Conservation (phyloP, 2,797 vertebrate species). For the Trematomus bernacchii region DNA sequence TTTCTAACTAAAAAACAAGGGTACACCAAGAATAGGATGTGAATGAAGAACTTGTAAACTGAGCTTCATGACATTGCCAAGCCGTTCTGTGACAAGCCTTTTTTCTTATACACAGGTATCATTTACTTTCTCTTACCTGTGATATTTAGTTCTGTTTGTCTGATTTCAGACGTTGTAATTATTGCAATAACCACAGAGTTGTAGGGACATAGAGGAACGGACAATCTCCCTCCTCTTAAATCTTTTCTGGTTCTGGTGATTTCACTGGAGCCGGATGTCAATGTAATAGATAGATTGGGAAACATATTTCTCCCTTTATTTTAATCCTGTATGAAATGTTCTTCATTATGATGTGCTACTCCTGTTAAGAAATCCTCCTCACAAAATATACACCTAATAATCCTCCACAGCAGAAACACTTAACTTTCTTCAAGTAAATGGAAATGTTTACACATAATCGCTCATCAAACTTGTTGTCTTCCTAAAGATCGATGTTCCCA, state of each 20-base stretch:
- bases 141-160: constrained; percentile 55
- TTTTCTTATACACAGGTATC: constrained; percentile 41
- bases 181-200: constrained; percentile 33
- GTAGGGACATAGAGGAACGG: constrained; percentile 1
- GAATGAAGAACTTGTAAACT: constrained; percentile 21
- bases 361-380: constrained; percentile 5
- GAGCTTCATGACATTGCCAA: too few species aligned
- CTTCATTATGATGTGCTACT: background rate
- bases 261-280: constrained; percentile 19
- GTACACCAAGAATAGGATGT: constrained; percentile 34
- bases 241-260: constrained; percentile 1
- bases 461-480: constrained; percentile 25
- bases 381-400: constrained; percentile 3
- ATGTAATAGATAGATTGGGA: background rate
- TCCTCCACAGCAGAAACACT: constrained; percentile 1
- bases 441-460: constrained; percentile 15
- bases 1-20: constrained; percentile 18
- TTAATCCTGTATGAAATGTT: constrained; percentile 10
- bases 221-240: constrained; percentile 2
- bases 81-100: constrained; percentile 40
- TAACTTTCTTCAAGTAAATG: background rate
- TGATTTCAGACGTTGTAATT: constrained; percentile 49
- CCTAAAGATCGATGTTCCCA: background rate
- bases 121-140: constrained; percentile 52
- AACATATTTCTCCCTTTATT: constrained; percentile 6